Conservation (phyloP, 2,797 vertebrate species). For the Decapterus maruadsi region DNA sequence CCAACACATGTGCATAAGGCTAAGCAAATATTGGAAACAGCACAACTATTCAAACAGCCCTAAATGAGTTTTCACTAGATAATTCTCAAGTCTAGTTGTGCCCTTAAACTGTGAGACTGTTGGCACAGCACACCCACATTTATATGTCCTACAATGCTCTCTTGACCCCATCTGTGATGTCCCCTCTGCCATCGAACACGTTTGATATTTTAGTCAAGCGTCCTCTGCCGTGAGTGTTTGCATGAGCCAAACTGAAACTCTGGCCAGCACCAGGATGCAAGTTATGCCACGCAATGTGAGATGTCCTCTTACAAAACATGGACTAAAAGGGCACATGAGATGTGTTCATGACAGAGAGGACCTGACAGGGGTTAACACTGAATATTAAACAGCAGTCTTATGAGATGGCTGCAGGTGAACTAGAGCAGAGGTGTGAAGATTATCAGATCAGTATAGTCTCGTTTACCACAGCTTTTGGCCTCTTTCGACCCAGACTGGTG, state of each 20-base stretch:
- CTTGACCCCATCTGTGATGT: slow-evolving; percentile 2
- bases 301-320: slow-evolving; percentile 10
- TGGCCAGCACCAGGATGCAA: slow-evolving; percentile 17
- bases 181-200: background rate
- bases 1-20: background rate
- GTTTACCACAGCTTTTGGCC: background rate
- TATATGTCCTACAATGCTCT: slow-evolving; percentile 14
- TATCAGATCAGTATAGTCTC: background rate
- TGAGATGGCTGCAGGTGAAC: background rate
- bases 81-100: background rate
- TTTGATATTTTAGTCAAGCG: slow-evolving; percentile 6
- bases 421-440: background rate
- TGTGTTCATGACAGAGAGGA: slow-evolving; percentile 9
- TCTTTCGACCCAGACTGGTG: background rate
- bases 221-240: background rate
- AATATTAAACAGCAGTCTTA: slow-evolving; percentile 17
- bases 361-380: background rate
- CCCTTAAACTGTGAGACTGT: background rate
- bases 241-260: background rate
- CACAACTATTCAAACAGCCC: slow-evolving; percentile 25
- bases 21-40: slow-evolving; percentile 8
- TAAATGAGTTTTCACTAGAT: background rate
- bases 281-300: background rate
- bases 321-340: slow-evolving; percentile 1
- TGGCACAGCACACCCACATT: slow-evolving; percentile 13